These are phyloP conservation scores for Odontocolon sp. DNA, from an alignment of 2,888 invertebrate species.

Conservation along the genomic window DNA sequence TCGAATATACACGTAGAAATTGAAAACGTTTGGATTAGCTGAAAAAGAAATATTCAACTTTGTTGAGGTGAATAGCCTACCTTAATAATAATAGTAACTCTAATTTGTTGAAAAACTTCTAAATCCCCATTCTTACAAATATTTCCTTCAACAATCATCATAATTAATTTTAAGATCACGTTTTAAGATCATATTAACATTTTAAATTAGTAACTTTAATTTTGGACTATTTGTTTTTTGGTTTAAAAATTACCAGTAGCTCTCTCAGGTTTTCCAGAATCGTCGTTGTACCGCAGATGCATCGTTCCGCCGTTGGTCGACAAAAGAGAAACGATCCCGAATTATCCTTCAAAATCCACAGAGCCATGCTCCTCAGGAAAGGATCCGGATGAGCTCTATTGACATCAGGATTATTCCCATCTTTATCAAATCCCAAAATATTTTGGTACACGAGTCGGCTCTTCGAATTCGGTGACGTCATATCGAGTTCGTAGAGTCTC, in stretches of 20 bases:
- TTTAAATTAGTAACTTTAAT: too few relatives aligned
- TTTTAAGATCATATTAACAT: too few relatives aligned
- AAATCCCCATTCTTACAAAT: too few relatives aligned
- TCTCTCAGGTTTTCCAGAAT: slow-evolving; percentile 81
- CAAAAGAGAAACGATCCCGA: slow-evolving; percentile 93
- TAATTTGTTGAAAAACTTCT: too few relatives aligned
- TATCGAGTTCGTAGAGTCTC: slow-evolving; percentile 93
- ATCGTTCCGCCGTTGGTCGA: slow-evolving; percentile 89
- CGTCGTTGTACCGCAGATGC: slow-evolving; percentile 86
- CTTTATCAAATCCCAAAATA: slow-evolving; percentile 85
- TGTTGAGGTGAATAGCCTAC: too few relatives aligned
- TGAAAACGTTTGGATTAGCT: slow-evolving; percentile 97
- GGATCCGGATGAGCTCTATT: slow-evolving; percentile 95
- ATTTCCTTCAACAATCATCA: too few relatives aligned
- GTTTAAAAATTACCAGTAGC: slow-evolving; percentile 79
- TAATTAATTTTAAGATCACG: too few relatives aligned
- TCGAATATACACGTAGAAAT: slow-evolving; percentile 98
- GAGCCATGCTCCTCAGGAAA: slow-evolving; percentile 98
- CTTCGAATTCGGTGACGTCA: slow-evolving; percentile 87
- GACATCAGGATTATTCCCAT: slow-evolving; percentile 86
- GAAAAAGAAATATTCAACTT: too few relatives aligned
- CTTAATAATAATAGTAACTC: too few relatives aligned
- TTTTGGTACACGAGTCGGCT: slow-evolving; percentile 91
- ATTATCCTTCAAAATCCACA: slow-evolving; percentile 97
- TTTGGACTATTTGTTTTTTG: too few relatives aligned